Base-by-base conservation (phyloP, 2,888 invertebrate species). In the Euproctis similis region DNA sequence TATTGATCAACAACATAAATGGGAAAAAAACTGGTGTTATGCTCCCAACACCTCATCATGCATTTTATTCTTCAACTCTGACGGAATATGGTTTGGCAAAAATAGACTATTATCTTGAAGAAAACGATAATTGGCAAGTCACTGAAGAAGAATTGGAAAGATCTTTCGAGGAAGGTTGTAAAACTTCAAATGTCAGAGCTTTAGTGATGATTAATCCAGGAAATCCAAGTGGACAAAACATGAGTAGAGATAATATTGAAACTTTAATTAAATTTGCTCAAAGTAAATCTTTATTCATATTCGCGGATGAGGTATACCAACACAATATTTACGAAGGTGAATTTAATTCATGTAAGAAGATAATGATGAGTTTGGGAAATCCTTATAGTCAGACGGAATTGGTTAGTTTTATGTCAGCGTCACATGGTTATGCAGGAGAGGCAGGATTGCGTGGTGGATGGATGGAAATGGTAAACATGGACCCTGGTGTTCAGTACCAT, bases 1-100 rank as follows among this genome's bases (percentile, higher is more conserved):
- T 92, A 41, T 69, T 92, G 36, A 86, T 87, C 42, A 76, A 73
- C 39, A 47, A 63, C 8, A 45, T 76, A 5, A 58, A 74, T 42
- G 82, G 85, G 2, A 86, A 87, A 48, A 67, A 82, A 39, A 86
- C 90, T 1, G 97, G 96, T 3, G 89, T 97, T 1, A 90, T 98
- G 92, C 91, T 96, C 32, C 97, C 97, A 0, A 97, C 96, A 57
- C 97, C 97, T 0, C 97, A 97, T 63, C 97, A 97, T 73, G 97
- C 97, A 0, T 80, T 97, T 2, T 97, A 97, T 70, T 95, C 96
- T 1, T 97, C 97, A 0, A 89, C 95, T 0, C 74, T 96, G 19
- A 91, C 95, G 1, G 97, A 98, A 72, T 96, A 92, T 62, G 90
- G 92, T 36, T 89, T 96, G 69, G 63, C 84, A 4, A 87, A 93